A percentile compares a stretch with the other conserved stretches of the same genome.
These are phyloP conservation scores for Drosophila orena DNA, from an alignment of 1,140 invertebrate genomes.

Conservation along the genomic window DNA sequence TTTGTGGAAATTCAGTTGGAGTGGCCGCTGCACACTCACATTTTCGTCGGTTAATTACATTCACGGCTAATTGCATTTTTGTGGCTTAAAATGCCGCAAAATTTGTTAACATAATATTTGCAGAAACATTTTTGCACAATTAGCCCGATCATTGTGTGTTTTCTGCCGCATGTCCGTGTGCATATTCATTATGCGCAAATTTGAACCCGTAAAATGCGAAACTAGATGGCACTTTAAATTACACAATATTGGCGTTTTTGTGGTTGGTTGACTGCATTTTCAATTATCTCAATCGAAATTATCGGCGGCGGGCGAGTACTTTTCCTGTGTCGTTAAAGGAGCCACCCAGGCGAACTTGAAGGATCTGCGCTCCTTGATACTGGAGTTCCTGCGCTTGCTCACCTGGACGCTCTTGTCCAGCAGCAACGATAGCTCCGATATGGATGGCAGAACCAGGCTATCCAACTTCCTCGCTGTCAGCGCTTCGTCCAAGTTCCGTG, in stretches of 20 bases:
- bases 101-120: slow-evolving; percentile 63
- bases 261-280: slow-evolving; percentile 39
- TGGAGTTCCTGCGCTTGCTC: not conserved
- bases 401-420: slow-evolving; percentile 1
- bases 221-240: slow-evolving; percentile 48
- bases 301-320: not conserved
- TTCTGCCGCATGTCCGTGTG: slow-evolving; percentile 13
- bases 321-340: not conserved
- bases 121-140: slow-evolving; percentile 59
- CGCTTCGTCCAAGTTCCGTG: not conserved
- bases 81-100: slow-evolving; percentile 56
- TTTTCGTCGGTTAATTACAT: slow-evolving; percentile 55
- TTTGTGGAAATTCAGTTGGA: not conserved
- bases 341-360: slow-evolving; percentile 9
- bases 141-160: slow-evolving; percentile 47
- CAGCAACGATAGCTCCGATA: not conserved
- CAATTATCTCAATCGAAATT: slow-evolving; percentile 42
- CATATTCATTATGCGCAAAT: slow-evolving; percentile 7
- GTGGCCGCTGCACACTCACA: slow-evolving; percentile 16
- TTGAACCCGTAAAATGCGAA: not conserved
- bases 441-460: accelerated
- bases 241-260: slow-evolving; percentile 37
- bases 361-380: not conserved
- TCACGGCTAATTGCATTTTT: slow-evolving; percentile 67
- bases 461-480: not conserved